These are phyloP conservation scores for Tenthredo scrophulariae DNA, from an alignment of 2,888 invertebrate species.

Conservation along the genomic window DNA sequence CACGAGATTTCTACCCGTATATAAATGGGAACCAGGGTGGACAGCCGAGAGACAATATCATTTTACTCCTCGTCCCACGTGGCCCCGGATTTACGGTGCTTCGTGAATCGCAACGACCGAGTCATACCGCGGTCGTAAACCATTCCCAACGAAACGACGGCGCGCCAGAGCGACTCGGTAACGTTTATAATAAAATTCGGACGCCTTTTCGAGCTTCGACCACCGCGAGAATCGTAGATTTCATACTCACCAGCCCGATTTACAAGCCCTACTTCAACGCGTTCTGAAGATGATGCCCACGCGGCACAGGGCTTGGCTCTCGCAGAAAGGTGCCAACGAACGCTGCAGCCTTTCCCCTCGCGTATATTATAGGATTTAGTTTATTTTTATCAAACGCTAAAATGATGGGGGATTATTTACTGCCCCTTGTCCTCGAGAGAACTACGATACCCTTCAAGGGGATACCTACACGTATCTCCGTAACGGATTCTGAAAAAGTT, in stretches of 20 bases:
- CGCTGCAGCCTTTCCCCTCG: neutral
- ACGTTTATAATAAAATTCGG: constrained; percentile 50
- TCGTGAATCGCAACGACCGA: constrained; percentile 46
- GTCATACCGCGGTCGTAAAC: constrained; percentile 48
- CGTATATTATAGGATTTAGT: constrained; percentile 48
- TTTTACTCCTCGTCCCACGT: constrained; percentile 59
- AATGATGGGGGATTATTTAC: constrained; percentile 30
- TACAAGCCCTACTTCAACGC: constrained; percentile 36
- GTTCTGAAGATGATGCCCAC: constrained; percentile 42
- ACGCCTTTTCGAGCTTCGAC: constrained; percentile 38
- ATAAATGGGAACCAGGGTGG: constrained; percentile 47
- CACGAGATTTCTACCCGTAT: constrained; percentile 4
- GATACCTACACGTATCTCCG: neutral
- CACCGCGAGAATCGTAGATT: constrained; percentile 45
- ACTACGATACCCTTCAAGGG: neutral
- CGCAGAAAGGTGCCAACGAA: constrained; percentile 2
- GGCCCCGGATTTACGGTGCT: constrained; percentile 58
- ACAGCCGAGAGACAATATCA: constrained; percentile 61
- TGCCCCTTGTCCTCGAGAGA: constrained; percentile 25
- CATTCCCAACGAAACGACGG: constrained; percentile 41
- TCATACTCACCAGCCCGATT: constrained; percentile 21
- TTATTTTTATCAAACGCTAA: constrained; percentile 23
- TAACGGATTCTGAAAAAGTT: neutral
- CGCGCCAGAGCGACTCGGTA: constrained; percentile 3
- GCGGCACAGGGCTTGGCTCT: constrained; percentile 32